Percentiles rank a stretch among this genome's conserved stretches.
Conservation (phyloP, 2,888 invertebrate species). For the Anorthoa munda region DNA sequence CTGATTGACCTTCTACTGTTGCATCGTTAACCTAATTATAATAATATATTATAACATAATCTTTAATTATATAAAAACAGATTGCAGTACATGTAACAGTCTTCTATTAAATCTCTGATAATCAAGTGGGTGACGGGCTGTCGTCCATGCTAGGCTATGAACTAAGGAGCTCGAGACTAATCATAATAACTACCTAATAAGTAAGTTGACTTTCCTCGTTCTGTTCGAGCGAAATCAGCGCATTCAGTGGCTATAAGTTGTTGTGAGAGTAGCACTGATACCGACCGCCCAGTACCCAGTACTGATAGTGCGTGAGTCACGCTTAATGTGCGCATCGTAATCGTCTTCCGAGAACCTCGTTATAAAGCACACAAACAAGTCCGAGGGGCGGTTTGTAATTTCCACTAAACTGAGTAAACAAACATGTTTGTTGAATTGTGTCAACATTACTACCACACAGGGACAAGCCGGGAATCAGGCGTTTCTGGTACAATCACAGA, state of each 20-base stretch:
- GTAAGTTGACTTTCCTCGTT: slow-evolving; percentile 9
- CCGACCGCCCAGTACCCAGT: background rate
- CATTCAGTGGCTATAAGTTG: slow-evolving; percentile 5
- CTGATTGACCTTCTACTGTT: background rate
- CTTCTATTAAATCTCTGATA: too few relatives aligned
- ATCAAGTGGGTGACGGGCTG: too few relatives aligned
- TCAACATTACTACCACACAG: background rate
- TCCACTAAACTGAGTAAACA: background rate
- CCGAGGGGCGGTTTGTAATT: background rate
- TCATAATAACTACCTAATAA: background rate
- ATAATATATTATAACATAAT: too few relatives aligned
- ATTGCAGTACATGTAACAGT: too few relatives aligned
- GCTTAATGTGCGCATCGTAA: background rate
- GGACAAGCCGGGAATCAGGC: background rate
- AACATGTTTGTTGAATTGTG: background rate
- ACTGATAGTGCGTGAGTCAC: slow-evolving; percentile 23
- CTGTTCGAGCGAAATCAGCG: background rate
- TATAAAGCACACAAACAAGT: slow-evolving; percentile 14
- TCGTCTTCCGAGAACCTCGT: slow-evolving; percentile 24
- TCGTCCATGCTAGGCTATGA: too few relatives aligned
- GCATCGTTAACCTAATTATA: background rate
- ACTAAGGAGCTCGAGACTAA: too few relatives aligned
- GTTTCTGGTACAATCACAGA: background rate
- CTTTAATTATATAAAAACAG: too few relatives aligned
- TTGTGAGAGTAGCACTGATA: slow-evolving; percentile 1